Percentiles rank a stretch among this genome's conserved stretches.
These are phyloP conservation scores for Argentina silus DNA, from an alignment of 2,797 vertebrate species.

Conservation along the genomic window DNA sequence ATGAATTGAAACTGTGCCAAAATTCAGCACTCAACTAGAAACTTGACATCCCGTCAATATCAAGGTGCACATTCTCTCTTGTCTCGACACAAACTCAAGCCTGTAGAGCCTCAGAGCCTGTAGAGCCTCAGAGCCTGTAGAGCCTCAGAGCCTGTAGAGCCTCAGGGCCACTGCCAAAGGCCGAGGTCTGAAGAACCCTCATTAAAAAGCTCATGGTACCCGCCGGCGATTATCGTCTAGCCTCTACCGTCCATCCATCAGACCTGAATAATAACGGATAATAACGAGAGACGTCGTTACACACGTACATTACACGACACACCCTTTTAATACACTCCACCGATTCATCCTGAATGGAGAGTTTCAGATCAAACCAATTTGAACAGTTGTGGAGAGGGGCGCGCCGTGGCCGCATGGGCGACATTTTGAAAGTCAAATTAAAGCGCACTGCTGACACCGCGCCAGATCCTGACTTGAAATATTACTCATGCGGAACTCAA, in stretches of 20 bases:
- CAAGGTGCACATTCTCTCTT: conserved; percentile 71
- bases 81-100: conserved; percentile 42
- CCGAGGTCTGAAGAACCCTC: conserved; percentile 58
- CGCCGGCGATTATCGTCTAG: conserved; percentile 67
- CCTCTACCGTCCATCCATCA: conserved; percentile 46
- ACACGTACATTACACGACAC: conserved; percentile 43
- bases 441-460: not conserved
- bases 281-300: conserved; percentile 65
- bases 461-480: not conserved
- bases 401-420: too few species aligned
- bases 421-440: not conserved
- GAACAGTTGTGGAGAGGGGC: too few species aligned
- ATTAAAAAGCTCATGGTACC: conserved; percentile 59
- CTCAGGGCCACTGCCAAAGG: too few species aligned
- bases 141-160: too few species aligned
- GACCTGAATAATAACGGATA: conserved; percentile 61
- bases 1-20: conserved; percentile 73
- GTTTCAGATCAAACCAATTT: not conserved
- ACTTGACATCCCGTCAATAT: conserved; percentile 67
- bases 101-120: too few species aligned
- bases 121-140: too few species aligned
- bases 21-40: conserved; percentile 55
- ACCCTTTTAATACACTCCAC: too few species aligned
- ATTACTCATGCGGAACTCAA: not conserved
- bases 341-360: conserved; percentile 46